Percentiles rank a stretch among this genome's conserved stretches.
phyloP scores from a whole-genome alignment of 2,888 invertebrate genomes.

The Lydus trimaculatus region DNA sequence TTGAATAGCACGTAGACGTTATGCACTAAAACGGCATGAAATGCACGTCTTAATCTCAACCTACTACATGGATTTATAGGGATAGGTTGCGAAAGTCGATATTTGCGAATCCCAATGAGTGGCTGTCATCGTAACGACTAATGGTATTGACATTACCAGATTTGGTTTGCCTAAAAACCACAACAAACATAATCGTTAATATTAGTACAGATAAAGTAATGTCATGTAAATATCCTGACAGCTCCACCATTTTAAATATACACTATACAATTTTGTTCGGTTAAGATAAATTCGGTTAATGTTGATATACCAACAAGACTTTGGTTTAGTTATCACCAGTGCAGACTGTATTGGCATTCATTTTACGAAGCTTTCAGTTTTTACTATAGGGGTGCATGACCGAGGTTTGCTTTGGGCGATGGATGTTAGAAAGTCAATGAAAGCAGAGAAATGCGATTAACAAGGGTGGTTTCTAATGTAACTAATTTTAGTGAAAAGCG shows the following conservation, averaged over 20 bases:
- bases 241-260: not conserved
- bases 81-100: constrained; percentile 17
- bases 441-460: constrained; percentile 27
- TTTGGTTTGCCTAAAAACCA: constrained; percentile 33
- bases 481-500: constrained; percentile 31
- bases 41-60: constrained; percentile 32
- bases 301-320: not conserved
- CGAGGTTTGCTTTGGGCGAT: not conserved
- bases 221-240: constrained; percentile 25
- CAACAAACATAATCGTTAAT: constrained; percentile 34
- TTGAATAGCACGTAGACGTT: constrained; percentile 42
- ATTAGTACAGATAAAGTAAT: constrained; percentile 30
- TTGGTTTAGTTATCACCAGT: not conserved
- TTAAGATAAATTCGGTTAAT: not conserved
- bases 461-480: constrained; percentile 28
- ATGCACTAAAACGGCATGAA: constrained; percentile 35
- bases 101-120: constrained; percentile 34
- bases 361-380: not conserved
- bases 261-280: too few relatives aligned
- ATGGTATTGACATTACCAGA: constrained; percentile 37
- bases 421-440: constrained; percentile 12
- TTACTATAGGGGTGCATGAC: not conserved
- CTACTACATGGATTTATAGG: not conserved
- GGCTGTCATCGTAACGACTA: constrained; percentile 31
- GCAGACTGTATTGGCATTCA: not conserved